Evolutionary conservation across 2,888 invertebrate genomes (phyloP), one percentile per base, ranked within the genome.

Genomic region (Metalampra italica): DNA sequence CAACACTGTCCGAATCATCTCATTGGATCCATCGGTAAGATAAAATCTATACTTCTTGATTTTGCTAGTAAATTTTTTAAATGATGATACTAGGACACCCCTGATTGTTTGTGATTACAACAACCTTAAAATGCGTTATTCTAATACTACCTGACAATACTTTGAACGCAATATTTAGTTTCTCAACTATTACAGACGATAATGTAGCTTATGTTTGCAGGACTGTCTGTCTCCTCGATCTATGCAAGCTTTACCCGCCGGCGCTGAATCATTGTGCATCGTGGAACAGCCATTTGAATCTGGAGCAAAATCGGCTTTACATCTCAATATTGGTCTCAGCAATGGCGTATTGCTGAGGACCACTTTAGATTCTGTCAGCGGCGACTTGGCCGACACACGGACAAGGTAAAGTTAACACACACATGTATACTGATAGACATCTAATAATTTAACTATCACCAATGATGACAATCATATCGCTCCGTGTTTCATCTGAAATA

Each of bases 1-100:
- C 71, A 97, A 97, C 71, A 99, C 99, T 22, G 99, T 99, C 50
- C 91, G 99, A 63, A 97, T 99, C 51, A 97, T 99, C 53, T 99
- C 99, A 0, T 90, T 99, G 50, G 99, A 99, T 86, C 99, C 99
- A 14, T 93, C 94, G 46, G 94, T 94, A 83, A 91, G 92, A 29
- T 8, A 42, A 42, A 37, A 22, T 62, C 32, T 32, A 40, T 46
- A 45, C 9, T 13, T 34, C 7, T 14, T 43, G 8, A 30, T n/a
- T 15, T 22, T 3, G 22, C 22, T 15, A 36, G 29, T n/a, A n/a
- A n/a, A n/a, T n/a, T 30, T 47, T 29, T 36, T 51, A 39, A 53
- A 82, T 90, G 90, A 90, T 90, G 90, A 90, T 59, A 80, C 65
- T 70, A 90, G 90, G 90, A 90, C 90, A 90, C 90, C 90, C 79